Percentiles rank a stretch among this genome's conserved stretches.
Conservation (phyloP, 2,113 vertebrate genomes). For the Lamprotornis superbus region DNA sequence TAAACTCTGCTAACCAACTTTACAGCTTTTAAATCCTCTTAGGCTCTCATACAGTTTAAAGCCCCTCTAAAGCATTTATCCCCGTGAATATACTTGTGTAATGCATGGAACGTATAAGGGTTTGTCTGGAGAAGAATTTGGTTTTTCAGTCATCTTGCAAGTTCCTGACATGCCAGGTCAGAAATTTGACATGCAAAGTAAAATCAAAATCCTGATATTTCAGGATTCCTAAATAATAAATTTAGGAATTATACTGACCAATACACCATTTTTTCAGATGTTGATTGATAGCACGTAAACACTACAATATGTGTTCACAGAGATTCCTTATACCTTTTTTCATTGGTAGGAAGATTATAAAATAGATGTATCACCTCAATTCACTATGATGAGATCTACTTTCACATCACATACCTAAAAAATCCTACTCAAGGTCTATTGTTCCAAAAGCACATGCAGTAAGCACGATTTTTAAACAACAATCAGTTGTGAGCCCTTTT, state of each 20-base stretch:
- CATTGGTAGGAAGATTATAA: background rate
- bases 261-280: background rate
- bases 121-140: background rate
- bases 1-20: background rate
- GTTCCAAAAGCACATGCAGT: background rate
- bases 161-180: background rate
- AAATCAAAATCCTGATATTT: background rate
- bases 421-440: background rate
- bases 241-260: background rate
- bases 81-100: background rate
- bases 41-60: background rate
- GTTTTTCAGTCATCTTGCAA: background rate
- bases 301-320: background rate
- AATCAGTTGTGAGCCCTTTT: background rate
- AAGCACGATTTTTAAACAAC: background rate
- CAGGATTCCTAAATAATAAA: background rate
- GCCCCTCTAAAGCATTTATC: background rate
- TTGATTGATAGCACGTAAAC: background rate
- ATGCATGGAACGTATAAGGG: accelerated
- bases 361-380: background rate
- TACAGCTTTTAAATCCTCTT: conserved; percentile 11
- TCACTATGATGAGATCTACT: background rate
- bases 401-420: background rate
- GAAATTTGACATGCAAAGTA: background rate
- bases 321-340: background rate